Evolutionary conservation across 2,797 vertebrate species (phyloP), one percentile per base, ranked within the genome.

Genomic region (Clarias laeviceps): DNA sequence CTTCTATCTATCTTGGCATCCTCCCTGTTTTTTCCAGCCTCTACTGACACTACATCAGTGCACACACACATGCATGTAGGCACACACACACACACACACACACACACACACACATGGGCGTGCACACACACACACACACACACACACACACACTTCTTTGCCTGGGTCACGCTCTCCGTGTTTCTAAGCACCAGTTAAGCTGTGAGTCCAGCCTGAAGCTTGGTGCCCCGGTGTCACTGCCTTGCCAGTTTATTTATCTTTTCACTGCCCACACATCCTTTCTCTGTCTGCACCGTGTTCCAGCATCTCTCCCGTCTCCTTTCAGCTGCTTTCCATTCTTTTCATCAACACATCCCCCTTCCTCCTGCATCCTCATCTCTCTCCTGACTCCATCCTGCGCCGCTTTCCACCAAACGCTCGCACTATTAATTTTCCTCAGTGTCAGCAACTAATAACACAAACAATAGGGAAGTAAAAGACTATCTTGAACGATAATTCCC

Each of bases 261-360:
- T 87, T 84, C 84, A 74, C 83, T 84, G 83, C 87, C 85, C 83
- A 83, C 84, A 66, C 76, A 88, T 66, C 80, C 62, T 80, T 65
- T 56, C 68, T 69, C 83, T n/a, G 69, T n/a, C 76, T 80, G 66
- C 68, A 83, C 72, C 65, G 12, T 70, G 57, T 85, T 64, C 20
- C 68, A 66, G 68, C 29, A 69, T 80, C 59, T 79, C 66, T 85
- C 80, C 40, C 45, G 80, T 88, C 62, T 82, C 50, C 54, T 40
- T 86, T 82, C 70, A 82, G 45, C 70, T 45, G 37, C 61, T 56
- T 66, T 82, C 86, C 90, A 92, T 91, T 91, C 87, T 89, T 91
- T 89, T 91, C 80, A 89, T 88, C 86, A 61, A 59, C 50, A 82
- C 65, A 20, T 20, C 45, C 27, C 61, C 64, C 50, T 56, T 54